Percentiles rank a stretch among this genome's conserved stretches.
phyloP scores from a whole-genome alignment of 2,888 invertebrate species.

The Homarus gammarus region DNA sequence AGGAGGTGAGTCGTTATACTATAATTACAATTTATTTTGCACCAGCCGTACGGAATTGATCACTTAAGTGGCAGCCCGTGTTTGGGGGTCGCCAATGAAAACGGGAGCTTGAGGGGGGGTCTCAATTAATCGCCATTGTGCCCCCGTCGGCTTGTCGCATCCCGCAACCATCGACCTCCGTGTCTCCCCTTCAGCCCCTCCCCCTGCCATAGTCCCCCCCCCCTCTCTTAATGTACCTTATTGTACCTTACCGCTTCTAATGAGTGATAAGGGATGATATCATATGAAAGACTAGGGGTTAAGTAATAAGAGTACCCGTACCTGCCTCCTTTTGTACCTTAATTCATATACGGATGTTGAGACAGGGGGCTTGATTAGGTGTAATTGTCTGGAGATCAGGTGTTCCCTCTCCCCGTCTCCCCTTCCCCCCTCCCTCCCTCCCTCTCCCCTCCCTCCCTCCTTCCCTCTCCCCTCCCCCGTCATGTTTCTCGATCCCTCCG shows the following conservation, averaged over 20 bases:
- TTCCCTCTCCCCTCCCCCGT: background rate
- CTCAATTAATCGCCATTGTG: background rate
- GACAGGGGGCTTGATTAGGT: too few species aligned
- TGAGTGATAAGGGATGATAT: too few species aligned
- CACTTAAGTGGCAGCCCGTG: too few species aligned
- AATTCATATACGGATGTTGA: too few species aligned
- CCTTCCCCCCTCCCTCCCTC: slow-evolving; percentile 35
- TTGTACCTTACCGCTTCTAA: too few species aligned
- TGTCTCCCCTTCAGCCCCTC: background rate
- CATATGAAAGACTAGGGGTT: too few species aligned
- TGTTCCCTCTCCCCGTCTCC: background rate
- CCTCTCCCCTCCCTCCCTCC: background rate
- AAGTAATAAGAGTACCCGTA: too few species aligned
- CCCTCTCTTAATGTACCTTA: background rate
- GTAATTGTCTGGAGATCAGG: too few species aligned
- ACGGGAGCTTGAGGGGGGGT: background rate
- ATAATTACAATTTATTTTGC: too few species aligned
- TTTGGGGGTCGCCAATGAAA: too few species aligned
- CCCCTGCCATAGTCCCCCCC: background rate
- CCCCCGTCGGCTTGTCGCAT: background rate
- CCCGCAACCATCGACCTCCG: background rate
- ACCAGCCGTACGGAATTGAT: too few species aligned
- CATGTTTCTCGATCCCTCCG: background rate
- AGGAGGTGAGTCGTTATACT: background rate
- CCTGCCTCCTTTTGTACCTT: too few species aligned